These are phyloP conservation scores for Zaprionus vittiger DNA, from an alignment of 1,140 invertebrate species.

Conservation along the genomic window DNA sequence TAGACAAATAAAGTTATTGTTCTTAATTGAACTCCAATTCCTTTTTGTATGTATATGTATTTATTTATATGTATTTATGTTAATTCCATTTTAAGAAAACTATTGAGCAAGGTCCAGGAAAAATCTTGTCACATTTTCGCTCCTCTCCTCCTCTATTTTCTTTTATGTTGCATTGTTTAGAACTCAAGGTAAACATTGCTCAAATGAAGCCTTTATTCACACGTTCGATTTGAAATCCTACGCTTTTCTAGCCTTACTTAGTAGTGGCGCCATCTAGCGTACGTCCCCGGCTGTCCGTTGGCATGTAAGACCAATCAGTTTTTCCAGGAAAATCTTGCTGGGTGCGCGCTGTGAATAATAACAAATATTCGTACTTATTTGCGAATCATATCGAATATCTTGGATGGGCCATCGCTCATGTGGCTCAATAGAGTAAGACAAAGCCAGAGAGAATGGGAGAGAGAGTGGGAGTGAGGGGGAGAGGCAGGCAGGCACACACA, in stretches of 20 bases:
- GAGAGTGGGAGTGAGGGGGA: not conserved
- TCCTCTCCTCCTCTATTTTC: too few species aligned
- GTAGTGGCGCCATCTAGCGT: slow-evolving; percentile 34
- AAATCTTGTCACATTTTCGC: too few species aligned
- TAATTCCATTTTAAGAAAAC: too few species aligned
- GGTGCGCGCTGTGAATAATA: slow-evolving; percentile 17
- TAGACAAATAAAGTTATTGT: too few species aligned
- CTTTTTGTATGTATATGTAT: too few species aligned
- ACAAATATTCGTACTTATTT: slow-evolving; percentile 55
- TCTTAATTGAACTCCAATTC: too few species aligned
- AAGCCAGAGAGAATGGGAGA: not conserved
- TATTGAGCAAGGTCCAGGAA: too few species aligned
- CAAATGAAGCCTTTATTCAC: not conserved
- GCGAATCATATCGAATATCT: slow-evolving; percentile 55
- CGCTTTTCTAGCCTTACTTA: not conserved
- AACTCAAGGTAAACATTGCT: not conserved
- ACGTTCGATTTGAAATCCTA: not conserved
- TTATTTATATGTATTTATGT: too few species aligned
- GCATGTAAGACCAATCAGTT: slow-evolving; percentile 42
- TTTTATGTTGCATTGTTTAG: too few species aligned
- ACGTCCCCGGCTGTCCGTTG: not conserved
- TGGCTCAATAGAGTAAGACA: not conserved
- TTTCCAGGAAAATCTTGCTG: slow-evolving; percentile 33
- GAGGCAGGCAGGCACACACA: slow-evolving; percentile 14
- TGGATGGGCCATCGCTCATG: slow-evolving; percentile 46